Conservation (phyloP, 2,888 invertebrate genomes). For the Zhuqinia jingwanae region DNA sequence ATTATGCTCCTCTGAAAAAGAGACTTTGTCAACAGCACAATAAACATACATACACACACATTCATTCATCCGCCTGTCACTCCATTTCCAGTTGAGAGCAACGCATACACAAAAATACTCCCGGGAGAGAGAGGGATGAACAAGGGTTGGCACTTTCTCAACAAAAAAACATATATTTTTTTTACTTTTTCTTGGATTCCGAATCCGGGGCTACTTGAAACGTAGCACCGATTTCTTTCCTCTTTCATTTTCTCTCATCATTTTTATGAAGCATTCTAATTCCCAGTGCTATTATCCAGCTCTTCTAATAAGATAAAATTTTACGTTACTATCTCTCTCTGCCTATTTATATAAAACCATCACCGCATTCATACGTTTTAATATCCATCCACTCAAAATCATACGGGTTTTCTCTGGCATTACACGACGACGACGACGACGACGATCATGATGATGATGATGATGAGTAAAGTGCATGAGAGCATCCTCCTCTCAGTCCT, state of each 20-base stretch:
- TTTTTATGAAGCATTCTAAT: not conserved
- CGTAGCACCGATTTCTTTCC: not conserved
- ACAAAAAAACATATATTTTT: not conserved
- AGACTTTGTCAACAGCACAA: constrained; percentile 2
- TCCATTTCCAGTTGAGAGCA: constrained; percentile 9
- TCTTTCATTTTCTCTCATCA: no score
- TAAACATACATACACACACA: not conserved
- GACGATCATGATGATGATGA: not conserved
- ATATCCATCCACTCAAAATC: not conserved
- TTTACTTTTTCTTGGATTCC: no score
- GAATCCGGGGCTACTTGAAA: not conserved
- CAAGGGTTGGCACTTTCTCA: constrained; percentile 40
- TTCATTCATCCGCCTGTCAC: not conserved
- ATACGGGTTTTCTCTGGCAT: not conserved
- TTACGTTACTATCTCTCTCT: not conserved
- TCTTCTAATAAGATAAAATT: not conserved
- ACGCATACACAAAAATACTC: no score
- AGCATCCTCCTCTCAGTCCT: not conserved
- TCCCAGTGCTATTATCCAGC: not conserved
- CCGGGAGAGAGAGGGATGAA: not conserved
- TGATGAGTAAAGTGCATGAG: constrained; percentile 47
- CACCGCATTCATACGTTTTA: not conserved
- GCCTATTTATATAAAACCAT: not conserved
- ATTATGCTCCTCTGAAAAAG: not conserved
- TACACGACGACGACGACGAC: not conserved